Evolutionary conservation across 2,888 invertebrate genomes (phyloP), one percentile per base, ranked within the genome.

Genomic region (Malachius bipustulatus): DNA sequence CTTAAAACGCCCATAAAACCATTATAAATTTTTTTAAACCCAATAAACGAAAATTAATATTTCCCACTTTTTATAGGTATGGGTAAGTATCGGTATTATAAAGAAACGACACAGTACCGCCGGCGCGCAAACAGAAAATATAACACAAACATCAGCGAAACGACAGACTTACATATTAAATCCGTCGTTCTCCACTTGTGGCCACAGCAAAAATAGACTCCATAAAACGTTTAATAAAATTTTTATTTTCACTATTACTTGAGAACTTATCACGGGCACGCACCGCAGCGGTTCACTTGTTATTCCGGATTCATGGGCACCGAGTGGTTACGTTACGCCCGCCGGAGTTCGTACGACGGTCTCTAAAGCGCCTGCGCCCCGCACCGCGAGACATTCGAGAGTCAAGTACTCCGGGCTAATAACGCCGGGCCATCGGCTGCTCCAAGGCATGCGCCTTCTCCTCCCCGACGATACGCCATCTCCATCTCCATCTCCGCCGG

Each of bases 311-410:
- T 56, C 55, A 54, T 58, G 52, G 50, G 44, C 47, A 45, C 44
- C 51, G 52, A 55, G 53, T 57, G 57, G 57, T 56, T 56, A 55
- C 57, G 57, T 56, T 56, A 55, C 57, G 56, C 58, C 58, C 57
- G 57, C 58, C 50, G 50, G 47, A 47, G 47, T 48, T 50, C 51
- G 49, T 47, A 55, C 49, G 47, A 51, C 42, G 44, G 44, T 46
- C 45, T 47, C 42, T 37, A 54, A 43, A 44, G 54, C 59, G 59
- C 57, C 49, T 55, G 59, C 59, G 59, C 55, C 39, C 32, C 44
- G 37, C 36, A n/a, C n/a, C 34, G n/a, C n/a, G n/a, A n/a, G n/a
- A n/a, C n/a, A n/a, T n/a, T n/a, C n/a, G n/a, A n/a, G n/a, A n/a
- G n/a, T n/a, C n/a, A n/a, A n/a, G n/a, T n/a, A n/a, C n/a, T n/a